Conservation (phyloP, 2,888 invertebrate genomes). For the Scaptodrosophila latifasciaeformis region DNA sequence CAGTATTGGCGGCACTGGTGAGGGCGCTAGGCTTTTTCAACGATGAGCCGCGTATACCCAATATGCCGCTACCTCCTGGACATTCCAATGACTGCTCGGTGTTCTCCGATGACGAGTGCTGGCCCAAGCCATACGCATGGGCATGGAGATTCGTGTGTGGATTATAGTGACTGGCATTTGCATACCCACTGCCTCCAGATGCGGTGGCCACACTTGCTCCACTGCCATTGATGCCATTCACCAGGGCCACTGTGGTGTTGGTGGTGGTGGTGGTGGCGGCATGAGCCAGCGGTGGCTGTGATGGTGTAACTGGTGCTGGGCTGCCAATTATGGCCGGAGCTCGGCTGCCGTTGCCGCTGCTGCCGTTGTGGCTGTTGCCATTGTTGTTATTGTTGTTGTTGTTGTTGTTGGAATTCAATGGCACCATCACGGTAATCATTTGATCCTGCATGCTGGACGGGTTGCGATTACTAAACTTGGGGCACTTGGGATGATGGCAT, state of each 20-base stretch:
- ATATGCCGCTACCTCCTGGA: conserved; percentile 23
- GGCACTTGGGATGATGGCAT: conserved; percentile 75
- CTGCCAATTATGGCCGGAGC: conserved; percentile 25
- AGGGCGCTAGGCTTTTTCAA: conserved; percentile 57
- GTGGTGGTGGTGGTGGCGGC: conserved; percentile 13
- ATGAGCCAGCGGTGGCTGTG: conserved; percentile 10
- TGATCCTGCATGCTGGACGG: conserved; percentile 75
- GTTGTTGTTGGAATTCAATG: conserved; percentile 73
- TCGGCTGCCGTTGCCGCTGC: conserved; percentile 20
- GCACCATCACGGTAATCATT: conserved; percentile 75
- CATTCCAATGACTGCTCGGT: conserved; percentile 72
- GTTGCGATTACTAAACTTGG: conserved; percentile 72
- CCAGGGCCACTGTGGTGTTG: conserved; percentile 39
- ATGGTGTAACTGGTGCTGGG: conserved; percentile 24
- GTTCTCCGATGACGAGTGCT: conserved; percentile 74
- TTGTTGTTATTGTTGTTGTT: conserved; percentile 52
- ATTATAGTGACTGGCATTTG: conserved; percentile 20
- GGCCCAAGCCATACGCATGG: background rate
- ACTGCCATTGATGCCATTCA: conserved; percentile 45
- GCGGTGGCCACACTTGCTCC: conserved; percentile 41
- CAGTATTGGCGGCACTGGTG: background rate
- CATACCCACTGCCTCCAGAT: conserved; percentile 19
- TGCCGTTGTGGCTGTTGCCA: conserved; percentile 36
- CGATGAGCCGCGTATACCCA: conserved; percentile 53
- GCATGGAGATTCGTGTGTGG: conserved; percentile 10